These are phyloP conservation scores for Peromyscus eremicus DNA, from an alignment of 2,797 vertebrate genomes.

Conservation along the genomic window DNA sequence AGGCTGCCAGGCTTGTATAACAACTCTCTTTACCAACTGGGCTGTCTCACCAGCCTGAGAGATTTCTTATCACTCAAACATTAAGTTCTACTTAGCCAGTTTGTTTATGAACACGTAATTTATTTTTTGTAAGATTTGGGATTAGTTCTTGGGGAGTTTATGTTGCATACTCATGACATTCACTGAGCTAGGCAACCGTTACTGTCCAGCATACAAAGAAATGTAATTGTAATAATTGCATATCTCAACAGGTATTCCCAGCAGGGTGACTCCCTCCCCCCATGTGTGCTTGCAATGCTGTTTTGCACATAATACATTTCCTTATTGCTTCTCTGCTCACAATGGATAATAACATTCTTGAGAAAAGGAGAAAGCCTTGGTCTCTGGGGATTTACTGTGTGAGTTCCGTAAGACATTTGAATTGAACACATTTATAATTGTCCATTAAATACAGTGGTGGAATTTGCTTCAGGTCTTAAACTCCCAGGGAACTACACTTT, in stretches of 20 bases:
- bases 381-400: neutral
- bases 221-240: neutral
- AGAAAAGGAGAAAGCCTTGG: constrained; percentile 5
- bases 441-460: neutral
- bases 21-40: neutral
- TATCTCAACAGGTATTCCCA: neutral
- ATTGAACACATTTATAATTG: neutral
- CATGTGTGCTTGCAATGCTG: neutral
- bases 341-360: neutral
- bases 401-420: neutral
- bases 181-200: neutral
- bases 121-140: neutral
- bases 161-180: neutral
- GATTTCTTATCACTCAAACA: neutral
- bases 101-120: neutral
- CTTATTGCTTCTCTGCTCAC: neutral
- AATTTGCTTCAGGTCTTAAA: constrained; percentile 22
- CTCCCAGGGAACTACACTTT: neutral
- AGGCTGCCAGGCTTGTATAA: neutral
- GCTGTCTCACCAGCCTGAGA: neutral
- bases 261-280: neutral
- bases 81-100: neutral
- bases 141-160: neutral
- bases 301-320: constrained; percentile 16
- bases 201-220: neutral